phyloP scores from a whole-genome alignment of 2,888 invertebrate genomes.

The Zootermopsis nevadensis region DNA sequence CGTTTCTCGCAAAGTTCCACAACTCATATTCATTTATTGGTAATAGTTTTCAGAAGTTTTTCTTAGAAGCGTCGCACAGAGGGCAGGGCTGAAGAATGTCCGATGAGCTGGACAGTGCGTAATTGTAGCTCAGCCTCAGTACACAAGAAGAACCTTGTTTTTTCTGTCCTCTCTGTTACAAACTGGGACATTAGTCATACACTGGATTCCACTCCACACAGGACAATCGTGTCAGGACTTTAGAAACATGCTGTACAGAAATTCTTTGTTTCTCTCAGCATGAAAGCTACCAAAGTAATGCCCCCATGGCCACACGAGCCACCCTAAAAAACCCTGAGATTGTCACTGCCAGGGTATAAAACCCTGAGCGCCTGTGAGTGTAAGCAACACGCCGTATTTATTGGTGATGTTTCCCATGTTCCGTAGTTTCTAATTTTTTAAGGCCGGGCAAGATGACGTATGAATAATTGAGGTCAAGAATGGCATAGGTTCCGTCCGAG shows the following conservation, averaged over 20 bases:
- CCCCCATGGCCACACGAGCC: background rate
- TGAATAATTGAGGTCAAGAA: conserved; percentile 10
- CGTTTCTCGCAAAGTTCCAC: too few relatives aligned
- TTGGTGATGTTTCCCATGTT: conserved; percentile 27
- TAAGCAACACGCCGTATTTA: background rate
- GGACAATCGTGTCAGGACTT: background rate
- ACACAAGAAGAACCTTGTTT: too few relatives aligned
- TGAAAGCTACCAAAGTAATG: background rate
- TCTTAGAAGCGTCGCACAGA: too few relatives aligned
- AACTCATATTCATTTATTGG: too few relatives aligned
- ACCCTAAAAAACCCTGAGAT: background rate
- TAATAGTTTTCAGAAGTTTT: too few relatives aligned
- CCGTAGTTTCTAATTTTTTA: conserved; percentile 22
- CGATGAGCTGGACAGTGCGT: too few relatives aligned
- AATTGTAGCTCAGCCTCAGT: too few relatives aligned
- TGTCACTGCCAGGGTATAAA: background rate
- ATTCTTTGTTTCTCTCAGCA: background rate
- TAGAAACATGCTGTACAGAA: background rate
- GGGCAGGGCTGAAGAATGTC: too few relatives aligned
- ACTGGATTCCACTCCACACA: too few relatives aligned
- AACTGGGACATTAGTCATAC: too few relatives aligned
- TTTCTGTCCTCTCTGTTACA: too few relatives aligned
- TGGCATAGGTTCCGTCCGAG: background rate
- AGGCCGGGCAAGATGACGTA: background rate
- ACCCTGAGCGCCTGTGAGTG: background rate